Evolutionary conservation across 2,113 vertebrate species (phyloP).

Genomic region (Pollimyrus isidori): DNA sequence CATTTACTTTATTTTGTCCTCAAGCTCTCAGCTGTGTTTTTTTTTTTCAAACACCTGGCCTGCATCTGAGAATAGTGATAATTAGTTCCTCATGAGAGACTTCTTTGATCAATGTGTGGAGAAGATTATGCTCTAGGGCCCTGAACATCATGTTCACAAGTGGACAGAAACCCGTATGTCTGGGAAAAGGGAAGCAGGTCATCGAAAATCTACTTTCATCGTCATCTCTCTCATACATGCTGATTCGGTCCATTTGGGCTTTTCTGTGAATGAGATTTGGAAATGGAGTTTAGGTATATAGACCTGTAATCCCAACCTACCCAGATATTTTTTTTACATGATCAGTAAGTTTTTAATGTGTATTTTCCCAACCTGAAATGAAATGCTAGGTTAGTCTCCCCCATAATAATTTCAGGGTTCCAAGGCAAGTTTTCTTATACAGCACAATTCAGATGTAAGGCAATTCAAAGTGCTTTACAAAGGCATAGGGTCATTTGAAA

Average conservation of each 20-base stretch:
- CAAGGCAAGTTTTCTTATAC: neutral
- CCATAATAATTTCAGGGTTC: neutral
- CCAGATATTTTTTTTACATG: neutral
- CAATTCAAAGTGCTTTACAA: neutral
- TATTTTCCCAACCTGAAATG: neutral
- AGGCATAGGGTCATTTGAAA: too few species aligned
- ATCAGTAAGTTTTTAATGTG: neutral
- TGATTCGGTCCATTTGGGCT: neutral
- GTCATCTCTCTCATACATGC: neutral
- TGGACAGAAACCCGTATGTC: neutral
- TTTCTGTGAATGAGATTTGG: neutral
- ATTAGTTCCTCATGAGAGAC: neutral
- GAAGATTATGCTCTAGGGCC: neutral
- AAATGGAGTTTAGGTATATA: neutral
- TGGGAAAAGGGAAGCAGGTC: neutral
- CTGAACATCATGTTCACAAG: neutral
- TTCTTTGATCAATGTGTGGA: neutral
- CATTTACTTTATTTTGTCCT: neutral
- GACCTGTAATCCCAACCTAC: neutral
- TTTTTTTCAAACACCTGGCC: neutral
- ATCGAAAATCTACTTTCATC: neutral
- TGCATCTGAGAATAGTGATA: neutral
- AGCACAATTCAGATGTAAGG: neutral
- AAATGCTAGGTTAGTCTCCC: neutral
- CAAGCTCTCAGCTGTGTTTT: neutral